Evolutionary conservation across 2,113 vertebrate species (phyloP).

Genomic region (Azemiops feae): DNA sequence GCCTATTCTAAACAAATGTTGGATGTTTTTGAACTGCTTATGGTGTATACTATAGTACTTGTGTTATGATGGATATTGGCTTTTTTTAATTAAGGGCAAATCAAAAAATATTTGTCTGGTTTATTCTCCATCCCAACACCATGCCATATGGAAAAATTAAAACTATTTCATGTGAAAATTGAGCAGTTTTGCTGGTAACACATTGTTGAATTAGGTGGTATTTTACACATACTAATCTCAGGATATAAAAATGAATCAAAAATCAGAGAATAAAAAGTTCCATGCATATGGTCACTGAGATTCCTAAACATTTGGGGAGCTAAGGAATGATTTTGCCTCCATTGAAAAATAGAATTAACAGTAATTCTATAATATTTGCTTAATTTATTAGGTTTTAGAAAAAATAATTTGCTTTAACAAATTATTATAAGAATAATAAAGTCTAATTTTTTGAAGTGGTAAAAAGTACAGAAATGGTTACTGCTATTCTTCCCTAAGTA

Average conservation of each 20-base stretch:
- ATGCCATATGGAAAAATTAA: background rate
- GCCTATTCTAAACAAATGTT: background rate
- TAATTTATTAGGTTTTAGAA: background rate
- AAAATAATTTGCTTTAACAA: background rate
- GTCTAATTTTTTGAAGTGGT: background rate
- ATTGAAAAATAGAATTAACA: background rate
- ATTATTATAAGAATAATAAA: background rate
- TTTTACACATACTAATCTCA: slow-evolving; percentile 6
- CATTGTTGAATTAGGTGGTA: background rate
- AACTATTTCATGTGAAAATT: slow-evolving; percentile 14
- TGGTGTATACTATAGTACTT: background rate
- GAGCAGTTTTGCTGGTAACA: slow-evolving; percentile 16
- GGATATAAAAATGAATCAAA: slow-evolving; percentile 1
- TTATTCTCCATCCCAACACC: background rate
- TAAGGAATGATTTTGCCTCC: background rate
- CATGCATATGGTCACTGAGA: background rate
- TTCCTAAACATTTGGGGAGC: background rate
- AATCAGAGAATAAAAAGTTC: background rate
- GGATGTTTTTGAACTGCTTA: background rate
- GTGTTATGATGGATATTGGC: no score
- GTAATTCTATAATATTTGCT: background rate
- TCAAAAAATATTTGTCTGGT: background rate
- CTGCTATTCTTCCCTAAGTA: background rate
- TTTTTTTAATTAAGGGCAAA: background rate
- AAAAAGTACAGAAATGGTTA: background rate